Evolutionary conservation across 2,888 invertebrate species (phyloP), one percentile per base, ranked within the genome.

Genomic region (Philereme transversata): DNA sequence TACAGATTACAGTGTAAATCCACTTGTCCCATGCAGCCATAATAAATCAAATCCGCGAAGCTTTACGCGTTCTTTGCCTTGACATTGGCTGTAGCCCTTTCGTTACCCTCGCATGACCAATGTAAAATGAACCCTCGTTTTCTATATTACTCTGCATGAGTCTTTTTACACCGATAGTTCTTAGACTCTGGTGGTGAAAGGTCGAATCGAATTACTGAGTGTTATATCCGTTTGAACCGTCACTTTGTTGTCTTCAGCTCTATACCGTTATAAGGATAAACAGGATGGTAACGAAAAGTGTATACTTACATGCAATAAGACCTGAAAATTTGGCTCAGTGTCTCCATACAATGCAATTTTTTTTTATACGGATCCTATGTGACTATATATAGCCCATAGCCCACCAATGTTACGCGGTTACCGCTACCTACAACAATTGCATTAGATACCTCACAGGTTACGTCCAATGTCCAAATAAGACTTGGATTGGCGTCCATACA

Each of bases 191-290:
- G 52, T 54, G 35, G 54, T 43, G 9, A 60, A 57, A 62, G 49
- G 61, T 64, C 52, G 69, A 71, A 64, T 74, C 66, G 67, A 69
- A 72, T 78, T 68, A 72, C 75, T 67, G 61, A 68, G 71, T 70
- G 70, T 71, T 65, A 76, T 72, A 73, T 75, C 75, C 72, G 70
- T 72, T 78, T 75, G 69, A 76, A 75, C 73, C 71, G 57, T 58
- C 71, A 76, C 73, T 76, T 79, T 64, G 69, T 71, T 71, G 77
- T 72, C 69, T 77, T 81, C 77, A 8, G 10, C 52, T 49, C 50
- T 54, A 45, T 50, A 33, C 5, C 35, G 10, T 38, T 45, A 43
- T 11, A 46, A 51, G 51, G 50, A 45, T 40, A 35, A 45, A 35
- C 22, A 38, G 38, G 22, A 22, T 22, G 3, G 22, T 22, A 22